phyloP scores from a whole-genome alignment of 2,888 invertebrate genomes.

The Nephrotoma flavescens region DNA sequence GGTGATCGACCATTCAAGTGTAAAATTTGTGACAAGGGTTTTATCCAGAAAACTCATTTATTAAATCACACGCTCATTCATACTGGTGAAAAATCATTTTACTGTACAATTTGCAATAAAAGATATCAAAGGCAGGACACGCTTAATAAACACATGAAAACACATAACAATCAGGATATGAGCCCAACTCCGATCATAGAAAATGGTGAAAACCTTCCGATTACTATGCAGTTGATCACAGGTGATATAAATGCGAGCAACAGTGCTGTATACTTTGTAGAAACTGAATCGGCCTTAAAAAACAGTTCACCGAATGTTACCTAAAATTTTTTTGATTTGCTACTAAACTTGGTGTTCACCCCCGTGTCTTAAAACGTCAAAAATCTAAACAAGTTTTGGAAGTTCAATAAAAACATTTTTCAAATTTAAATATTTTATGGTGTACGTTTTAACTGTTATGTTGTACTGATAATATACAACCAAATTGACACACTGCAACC shows the following conservation, averaged over 20 bases:
- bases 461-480: too few relatives aligned
- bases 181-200: neutral
- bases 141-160: conserved; percentile 7
- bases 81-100: conserved; percentile 10
- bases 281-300: neutral
- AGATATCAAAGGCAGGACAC: conserved; percentile 10
- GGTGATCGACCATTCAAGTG: conserved; percentile 11
- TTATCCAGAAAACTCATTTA: conserved; percentile 10
- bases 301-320: neutral
- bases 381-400: neutral
- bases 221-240: neutral
- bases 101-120: conserved; percentile 10
- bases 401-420: neutral
- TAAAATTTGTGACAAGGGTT: conserved; percentile 10
- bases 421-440: too few relatives aligned
- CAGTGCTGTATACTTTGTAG: neutral
- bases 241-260: neutral
- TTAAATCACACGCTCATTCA: conserved; percentile 9
- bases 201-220: neutral
- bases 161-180: neutral
- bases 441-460: neutral
- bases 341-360: neutral
- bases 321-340: neutral
- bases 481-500: too few relatives aligned
- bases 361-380: neutral